These are phyloP conservation scores for Drosophila ohnishii DNA, from an alignment of 1,140 invertebrate genomes.

Conservation along the genomic window DNA sequence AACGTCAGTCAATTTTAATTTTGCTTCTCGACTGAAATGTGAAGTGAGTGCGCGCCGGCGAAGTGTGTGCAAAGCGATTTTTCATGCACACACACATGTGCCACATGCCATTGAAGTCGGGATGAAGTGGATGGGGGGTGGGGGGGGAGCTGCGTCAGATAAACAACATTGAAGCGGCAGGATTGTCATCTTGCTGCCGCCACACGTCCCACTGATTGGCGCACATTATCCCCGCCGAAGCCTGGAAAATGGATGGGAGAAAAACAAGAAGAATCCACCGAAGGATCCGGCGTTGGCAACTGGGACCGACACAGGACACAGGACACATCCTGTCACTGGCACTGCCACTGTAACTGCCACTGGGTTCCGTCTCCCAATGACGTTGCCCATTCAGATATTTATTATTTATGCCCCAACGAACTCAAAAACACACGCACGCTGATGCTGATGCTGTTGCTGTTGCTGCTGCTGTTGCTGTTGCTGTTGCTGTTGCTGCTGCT, in stretches of 20 bases:
- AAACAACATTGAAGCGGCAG: slow-evolving; percentile 31
- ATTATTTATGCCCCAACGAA: slow-evolving; percentile 40
- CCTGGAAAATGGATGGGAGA: slow-evolving; percentile 22
- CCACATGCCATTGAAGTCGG: slow-evolving; percentile 6
- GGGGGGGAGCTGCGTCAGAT: neutral
- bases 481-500: neutral
- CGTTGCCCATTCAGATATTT: slow-evolving; percentile 50
- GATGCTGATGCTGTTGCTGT: neutral
- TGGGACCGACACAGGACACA: slow-evolving; percentile 1
- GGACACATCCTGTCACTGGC: slow-evolving; percentile 17
- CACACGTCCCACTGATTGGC: slow-evolving; percentile 56
- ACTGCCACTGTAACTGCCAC: slow-evolving; percentile 1
- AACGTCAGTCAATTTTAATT: slow-evolving; percentile 80
- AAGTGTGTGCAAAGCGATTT: slow-evolving; percentile 74
- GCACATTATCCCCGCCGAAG: slow-evolving; percentile 63
- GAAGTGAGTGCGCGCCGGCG: slow-evolving; percentile 61
- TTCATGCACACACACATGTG: slow-evolving; percentile 62
- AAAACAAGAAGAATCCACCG: slow-evolving; percentile 19
- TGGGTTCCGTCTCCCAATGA: slow-evolving; percentile 56
- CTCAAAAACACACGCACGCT: slow-evolving; percentile 22
- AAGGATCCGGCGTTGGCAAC: slow-evolving; percentile 22
- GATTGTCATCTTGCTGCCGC: slow-evolving; percentile 31
- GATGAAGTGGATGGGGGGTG: too few species aligned
- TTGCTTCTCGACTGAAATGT: slow-evolving; percentile 68
- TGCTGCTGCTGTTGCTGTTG: neutral